phyloP scores from a whole-genome alignment of 2,113 vertebrate species.

The Anarrhichthys ocellatus region DNA sequence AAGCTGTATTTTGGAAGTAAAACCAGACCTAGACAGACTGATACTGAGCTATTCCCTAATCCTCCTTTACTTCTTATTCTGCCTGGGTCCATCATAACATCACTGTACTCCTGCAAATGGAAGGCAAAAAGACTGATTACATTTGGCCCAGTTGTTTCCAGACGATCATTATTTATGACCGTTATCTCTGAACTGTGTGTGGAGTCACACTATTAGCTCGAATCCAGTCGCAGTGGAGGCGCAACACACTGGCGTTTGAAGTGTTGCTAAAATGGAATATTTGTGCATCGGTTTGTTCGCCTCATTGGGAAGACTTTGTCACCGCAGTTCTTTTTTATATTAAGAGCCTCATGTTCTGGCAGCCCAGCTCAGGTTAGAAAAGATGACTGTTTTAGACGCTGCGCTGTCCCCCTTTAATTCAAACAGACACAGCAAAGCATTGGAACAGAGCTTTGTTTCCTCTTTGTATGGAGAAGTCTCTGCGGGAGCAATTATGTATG shows the following conservation, averaged over 20 bases:
- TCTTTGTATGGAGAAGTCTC: constrained; percentile 51
- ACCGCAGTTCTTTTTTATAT: constrained; percentile 7
- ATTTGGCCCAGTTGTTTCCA: constrained; percentile 27
- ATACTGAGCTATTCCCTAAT: neutral
- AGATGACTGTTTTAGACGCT: constrained; percentile 12
- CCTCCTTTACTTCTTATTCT: neutral
- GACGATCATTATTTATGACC: constrained; percentile 21
- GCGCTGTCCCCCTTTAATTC: constrained; percentile 39
- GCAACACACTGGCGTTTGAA: neutral
- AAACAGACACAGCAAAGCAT: constrained; percentile 28
- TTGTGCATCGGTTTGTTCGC: neutral
- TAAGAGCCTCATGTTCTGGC: constrained; percentile 35
- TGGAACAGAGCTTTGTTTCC: constrained; percentile 29
- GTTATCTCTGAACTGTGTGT: constrained; percentile 24
- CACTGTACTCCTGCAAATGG: neutral
- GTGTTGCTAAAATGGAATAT: constrained; percentile 21
- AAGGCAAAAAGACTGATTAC: constrained; percentile 6
- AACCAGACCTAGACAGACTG: neutral
- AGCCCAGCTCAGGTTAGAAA: constrained; percentile 26
- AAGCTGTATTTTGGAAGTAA: constrained; percentile 1
- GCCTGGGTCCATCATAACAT: neutral
- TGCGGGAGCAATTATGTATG: constrained; percentile 62
- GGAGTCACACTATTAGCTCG: constrained; percentile 22
- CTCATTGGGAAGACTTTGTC: constrained; percentile 13
- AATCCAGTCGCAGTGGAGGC: neutral